A percentile compares a stretch with the other conserved stretches of the same genome.
These are phyloP conservation scores for Chironomus striatipennis DNA, from an alignment of 1,140 invertebrate genomes.

Conservation along the genomic window DNA sequence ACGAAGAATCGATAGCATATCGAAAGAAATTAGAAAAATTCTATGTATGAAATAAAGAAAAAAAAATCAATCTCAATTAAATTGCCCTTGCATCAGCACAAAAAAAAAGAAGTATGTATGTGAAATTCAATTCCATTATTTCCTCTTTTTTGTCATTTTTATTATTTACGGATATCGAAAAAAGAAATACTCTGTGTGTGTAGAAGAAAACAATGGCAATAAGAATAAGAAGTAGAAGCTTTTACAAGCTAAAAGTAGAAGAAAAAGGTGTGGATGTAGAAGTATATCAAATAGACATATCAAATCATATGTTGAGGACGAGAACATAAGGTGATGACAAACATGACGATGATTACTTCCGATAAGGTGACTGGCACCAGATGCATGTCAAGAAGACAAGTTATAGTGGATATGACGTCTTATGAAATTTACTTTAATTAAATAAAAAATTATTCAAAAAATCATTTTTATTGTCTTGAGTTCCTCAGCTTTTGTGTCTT, in stretches of 20 bases:
- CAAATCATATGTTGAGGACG: background rate
- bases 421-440: background rate
- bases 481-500: too few species aligned
- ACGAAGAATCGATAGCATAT: background rate
- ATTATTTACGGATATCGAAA: too few species aligned
- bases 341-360: too few species aligned
- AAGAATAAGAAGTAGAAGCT: too few species aligned
- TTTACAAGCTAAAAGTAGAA: too few species aligned
- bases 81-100: background rate
- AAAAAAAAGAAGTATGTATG: background rate
- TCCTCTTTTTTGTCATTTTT: too few species aligned
- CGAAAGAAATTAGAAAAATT: background rate
- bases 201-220: too few species aligned
- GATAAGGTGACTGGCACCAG: background rate
- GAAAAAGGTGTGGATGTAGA: background rate
- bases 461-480: too few species aligned
- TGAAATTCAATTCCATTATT: constrained; percentile 5
- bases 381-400: background rate
- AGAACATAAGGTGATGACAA: too few species aligned
- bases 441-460: background rate
- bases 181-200: too few species aligned
- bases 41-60: background rate
- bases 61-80: constrained; percentile 15
- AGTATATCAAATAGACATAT: background rate
- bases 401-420: too few species aligned